Conservation (phyloP, 2,797 vertebrate species). For the Artibeus lituratus region DNA sequence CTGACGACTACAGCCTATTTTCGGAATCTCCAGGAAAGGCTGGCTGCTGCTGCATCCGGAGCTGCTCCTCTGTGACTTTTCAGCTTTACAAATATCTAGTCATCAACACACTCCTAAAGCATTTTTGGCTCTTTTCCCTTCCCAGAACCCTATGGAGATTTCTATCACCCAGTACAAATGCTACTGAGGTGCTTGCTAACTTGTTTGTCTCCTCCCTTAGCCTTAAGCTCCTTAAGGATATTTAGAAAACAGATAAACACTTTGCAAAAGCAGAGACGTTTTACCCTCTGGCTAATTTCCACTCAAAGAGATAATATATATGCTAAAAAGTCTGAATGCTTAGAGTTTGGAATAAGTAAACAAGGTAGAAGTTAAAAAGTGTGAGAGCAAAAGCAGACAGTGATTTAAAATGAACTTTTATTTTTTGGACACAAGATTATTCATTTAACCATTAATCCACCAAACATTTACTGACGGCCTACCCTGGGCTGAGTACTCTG, state of each 20-base stretch:
- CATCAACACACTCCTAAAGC: not conserved
- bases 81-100: not conserved
- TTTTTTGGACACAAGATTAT: not conserved
- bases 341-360: constrained; percentile 37
- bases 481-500: not conserved
- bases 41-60: not conserved
- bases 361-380: not conserved
- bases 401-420: not conserved
- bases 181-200: not conserved
- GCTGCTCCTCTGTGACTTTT: not conserved
- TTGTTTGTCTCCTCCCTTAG: not conserved
- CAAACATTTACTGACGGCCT: not conserved
- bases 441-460: not conserved
- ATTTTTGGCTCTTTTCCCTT: not conserved
- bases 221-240: constrained; percentile 9
- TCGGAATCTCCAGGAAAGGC: not conserved
- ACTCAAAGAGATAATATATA: constrained; percentile 58
- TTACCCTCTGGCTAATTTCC: constrained; percentile 54
- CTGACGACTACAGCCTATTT: not conserved
- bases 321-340: constrained; percentile 44
- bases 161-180: not conserved
- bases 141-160: not conserved
- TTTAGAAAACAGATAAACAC: constrained; percentile 45
- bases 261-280: constrained; percentile 6
- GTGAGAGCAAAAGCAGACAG: not conserved